A percentile compares a stretch with the other conserved stretches of the same genome.
Evolutionary conservation across 2,113 vertebrate species (phyloP).

Genomic region (Pseudolaguvia tuberculata): DNA sequence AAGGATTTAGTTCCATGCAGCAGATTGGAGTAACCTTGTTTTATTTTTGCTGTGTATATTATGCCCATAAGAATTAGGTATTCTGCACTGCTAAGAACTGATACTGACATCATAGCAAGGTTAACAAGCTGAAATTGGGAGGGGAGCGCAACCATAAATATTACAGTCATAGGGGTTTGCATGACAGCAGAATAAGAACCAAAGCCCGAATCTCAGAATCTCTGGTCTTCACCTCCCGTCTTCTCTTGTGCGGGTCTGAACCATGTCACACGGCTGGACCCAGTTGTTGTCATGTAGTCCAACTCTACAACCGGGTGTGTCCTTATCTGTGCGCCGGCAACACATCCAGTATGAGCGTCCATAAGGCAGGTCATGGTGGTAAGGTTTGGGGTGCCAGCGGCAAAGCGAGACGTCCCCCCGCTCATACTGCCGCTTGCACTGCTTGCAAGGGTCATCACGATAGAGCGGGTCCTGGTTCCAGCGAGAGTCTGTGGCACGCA

Average conservation of each 20-base stretch:
- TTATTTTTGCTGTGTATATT: slow-evolving; percentile 25
- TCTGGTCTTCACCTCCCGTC: slow-evolving; percentile 76
- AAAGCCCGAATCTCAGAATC: slow-evolving; percentile 22
- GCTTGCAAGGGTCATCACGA: slow-evolving; percentile 93
- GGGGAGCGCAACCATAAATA: slow-evolving; percentile 47
- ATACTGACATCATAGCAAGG: slow-evolving; percentile 50
- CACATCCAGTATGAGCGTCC: slow-evolving; percentile 99
- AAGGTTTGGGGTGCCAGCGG: slow-evolving; percentile 97
- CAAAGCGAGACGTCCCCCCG: slow-evolving; percentile 91
- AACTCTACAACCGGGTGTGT: slow-evolving; percentile 85
- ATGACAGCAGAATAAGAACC: slow-evolving; percentile 35
- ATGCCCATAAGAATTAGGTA: slow-evolving; percentile 28
- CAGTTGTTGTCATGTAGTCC: slow-evolving; percentile 95
- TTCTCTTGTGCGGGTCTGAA: slow-evolving; percentile 70
- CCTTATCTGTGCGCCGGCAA: slow-evolving; percentile 83
- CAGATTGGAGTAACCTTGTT: slow-evolving; percentile 42
- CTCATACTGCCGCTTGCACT: slow-evolving; percentile 86
- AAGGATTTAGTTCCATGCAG: slow-evolving; percentile 48
- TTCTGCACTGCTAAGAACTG: slow-evolving; percentile 46
- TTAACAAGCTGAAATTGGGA: slow-evolving; percentile 45
- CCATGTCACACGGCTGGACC: slow-evolving; percentile 79
- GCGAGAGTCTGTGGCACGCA: slow-evolving; percentile 83
- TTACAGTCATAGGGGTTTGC: slow-evolving; percentile 46
- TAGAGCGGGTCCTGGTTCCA: slow-evolving; percentile 92
- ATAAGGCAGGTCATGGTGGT: slow-evolving; percentile 98